Percentiles rank a stretch among this genome's conserved stretches.
Conservation (phyloP, 1,140 invertebrate genomes). For the Brachystomella parvula region DNA sequence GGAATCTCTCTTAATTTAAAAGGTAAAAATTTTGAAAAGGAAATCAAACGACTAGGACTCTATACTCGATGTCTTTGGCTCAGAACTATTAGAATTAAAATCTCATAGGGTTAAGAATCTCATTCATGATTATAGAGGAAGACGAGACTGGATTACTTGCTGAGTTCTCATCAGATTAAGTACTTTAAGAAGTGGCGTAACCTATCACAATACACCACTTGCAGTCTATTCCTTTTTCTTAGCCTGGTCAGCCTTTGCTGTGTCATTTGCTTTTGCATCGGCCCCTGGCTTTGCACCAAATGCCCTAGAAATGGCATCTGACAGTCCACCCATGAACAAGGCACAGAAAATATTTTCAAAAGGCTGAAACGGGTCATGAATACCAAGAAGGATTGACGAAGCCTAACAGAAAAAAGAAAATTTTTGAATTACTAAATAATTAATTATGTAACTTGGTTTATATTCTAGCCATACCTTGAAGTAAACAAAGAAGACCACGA, state of each 20-base stretch:
- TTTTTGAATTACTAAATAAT: background rate
- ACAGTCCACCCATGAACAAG: conserved; percentile 94
- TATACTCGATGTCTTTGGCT: no score
- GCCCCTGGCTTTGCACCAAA: conserved; percentile 55
- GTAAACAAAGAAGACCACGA: conserved; percentile 99
- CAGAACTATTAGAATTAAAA: no score
- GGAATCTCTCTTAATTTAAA: no score
- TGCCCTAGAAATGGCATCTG: conserved; percentile 84
- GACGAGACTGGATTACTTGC: no score
- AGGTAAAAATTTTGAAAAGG: background rate
- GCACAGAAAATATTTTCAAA: conserved; percentile 98
- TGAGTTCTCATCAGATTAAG: no score
- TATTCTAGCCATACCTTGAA: conserved; percentile 64
- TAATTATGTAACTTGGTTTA: background rate
- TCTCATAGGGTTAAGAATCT: no score
- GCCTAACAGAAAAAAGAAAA: conserved; percentile 49
- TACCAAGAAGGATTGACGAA: conserved; percentile 88
- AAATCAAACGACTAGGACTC: background rate
- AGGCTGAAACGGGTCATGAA: conserved; percentile 96
- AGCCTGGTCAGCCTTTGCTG: conserved; percentile 51
- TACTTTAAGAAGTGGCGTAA: background rate
- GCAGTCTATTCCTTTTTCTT: conserved; percentile 67
- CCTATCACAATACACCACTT: background rate
- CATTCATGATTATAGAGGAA: no score
- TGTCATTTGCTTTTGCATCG: conserved; percentile 59